Evolutionary conservation across 1,140 invertebrate genomes (phyloP).

Genomic region (Eufriesea mexicana): DNA sequence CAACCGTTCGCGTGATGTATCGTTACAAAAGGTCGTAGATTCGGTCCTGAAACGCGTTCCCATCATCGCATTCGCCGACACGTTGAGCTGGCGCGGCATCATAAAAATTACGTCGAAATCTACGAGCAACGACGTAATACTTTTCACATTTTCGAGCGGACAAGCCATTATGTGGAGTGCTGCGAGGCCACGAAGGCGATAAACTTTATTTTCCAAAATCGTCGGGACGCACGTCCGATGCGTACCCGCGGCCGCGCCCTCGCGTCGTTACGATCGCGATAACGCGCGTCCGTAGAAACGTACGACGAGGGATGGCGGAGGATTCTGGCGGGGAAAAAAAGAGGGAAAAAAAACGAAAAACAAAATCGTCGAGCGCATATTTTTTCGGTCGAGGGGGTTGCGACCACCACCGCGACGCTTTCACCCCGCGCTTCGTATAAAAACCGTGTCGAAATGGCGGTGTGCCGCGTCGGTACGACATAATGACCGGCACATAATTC

Average conservation of each 20-base stretch:
- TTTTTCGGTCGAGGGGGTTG: conserved; percentile 43
- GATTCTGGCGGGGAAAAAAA: conserved; percentile 29
- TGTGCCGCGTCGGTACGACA: conserved; percentile 3
- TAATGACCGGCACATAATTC: conserved; percentile 51
- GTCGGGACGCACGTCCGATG: conserved; percentile 51
- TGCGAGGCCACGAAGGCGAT: conserved; percentile 61
- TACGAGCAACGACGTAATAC: conserved; percentile 62
- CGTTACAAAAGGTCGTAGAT: conserved; percentile 37
- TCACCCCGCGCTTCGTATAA: conserved; percentile 22
- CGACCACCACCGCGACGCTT: conserved; percentile 3
- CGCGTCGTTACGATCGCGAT: conserved; percentile 65
- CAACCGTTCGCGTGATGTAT: background rate
- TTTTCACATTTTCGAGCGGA: conserved; percentile 62
- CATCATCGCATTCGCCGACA: conserved; percentile 59
- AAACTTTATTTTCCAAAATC: conserved; percentile 71
- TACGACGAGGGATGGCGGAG: conserved; percentile 59
- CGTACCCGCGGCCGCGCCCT: conserved; percentile 27
- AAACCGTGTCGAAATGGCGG: conserved; percentile 55
- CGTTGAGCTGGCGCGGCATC: conserved; percentile 51
- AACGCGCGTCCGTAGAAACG: conserved; percentile 66
- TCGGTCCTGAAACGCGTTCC: conserved; percentile 29
- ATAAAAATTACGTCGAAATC: conserved; percentile 69
- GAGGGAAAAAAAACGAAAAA: conserved; percentile 21
- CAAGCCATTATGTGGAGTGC: conserved; percentile 58
- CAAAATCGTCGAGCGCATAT: conserved; percentile 55